phyloP scores from a whole-genome alignment of 37 sponge, comb jelly and placozoan genomes.

The Petrosia ficiformis region DNA sequence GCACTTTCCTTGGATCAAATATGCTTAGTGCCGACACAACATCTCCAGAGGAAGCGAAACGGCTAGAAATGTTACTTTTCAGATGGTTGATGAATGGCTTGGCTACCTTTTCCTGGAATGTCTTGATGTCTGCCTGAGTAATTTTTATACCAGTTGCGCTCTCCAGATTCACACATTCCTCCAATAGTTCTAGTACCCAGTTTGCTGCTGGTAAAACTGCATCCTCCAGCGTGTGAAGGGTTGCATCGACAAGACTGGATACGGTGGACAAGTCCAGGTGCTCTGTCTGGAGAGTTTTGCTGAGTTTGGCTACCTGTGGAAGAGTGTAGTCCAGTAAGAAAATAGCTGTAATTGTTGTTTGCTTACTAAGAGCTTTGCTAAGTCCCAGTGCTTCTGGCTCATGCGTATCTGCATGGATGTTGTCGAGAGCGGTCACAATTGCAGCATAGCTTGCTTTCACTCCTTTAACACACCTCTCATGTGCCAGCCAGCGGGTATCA shows the following conservation, averaged over 20 bases:
- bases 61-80: constrained; percentile 31
- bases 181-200: constrained; percentile 63
- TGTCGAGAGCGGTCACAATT: no score
- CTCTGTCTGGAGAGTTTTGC: constrained; percentile 60
- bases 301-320: constrained; percentile 57
- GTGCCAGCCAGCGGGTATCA: no score
- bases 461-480: no score
- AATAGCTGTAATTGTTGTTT: constrained; percentile 47
- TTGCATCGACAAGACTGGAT: constrained; percentile 58
- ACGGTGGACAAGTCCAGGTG: constrained; percentile 58
- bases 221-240: constrained; percentile 71
- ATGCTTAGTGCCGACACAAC: constrained; percentile 63
- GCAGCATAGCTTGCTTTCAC: no score
- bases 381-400: no score
- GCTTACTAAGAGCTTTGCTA: constrained; percentile 38
- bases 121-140: constrained; percentile 21
- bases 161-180: constrained; percentile 27
- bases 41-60: constrained; percentile 46
- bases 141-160: constrained; percentile 39
- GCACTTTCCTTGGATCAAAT: constrained; percentile 65
- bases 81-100: constrained; percentile 33
- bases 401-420: no score
- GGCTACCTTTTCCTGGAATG: constrained; percentile 15
- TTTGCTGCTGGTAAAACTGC: constrained; percentile 55
- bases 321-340: constrained; percentile 51